phyloP scores from a whole-genome alignment of 1,140 invertebrate genomes.

The Aethina tumida region DNA sequence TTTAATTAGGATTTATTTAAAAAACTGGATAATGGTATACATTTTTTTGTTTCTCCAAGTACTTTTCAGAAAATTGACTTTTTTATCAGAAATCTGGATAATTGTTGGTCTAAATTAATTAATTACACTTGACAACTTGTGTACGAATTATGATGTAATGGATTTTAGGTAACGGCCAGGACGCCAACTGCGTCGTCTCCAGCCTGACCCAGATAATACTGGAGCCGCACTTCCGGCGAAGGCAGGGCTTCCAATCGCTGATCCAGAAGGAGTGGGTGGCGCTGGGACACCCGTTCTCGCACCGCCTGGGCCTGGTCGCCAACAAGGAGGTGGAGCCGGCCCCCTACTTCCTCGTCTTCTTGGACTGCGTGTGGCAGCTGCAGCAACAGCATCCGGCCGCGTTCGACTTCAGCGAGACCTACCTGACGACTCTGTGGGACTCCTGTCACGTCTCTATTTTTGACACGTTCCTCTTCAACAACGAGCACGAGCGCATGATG shows the following conservation, averaged over 20 bases:
- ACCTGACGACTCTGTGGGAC: conserved; percentile 87
- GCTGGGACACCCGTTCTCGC: conserved; percentile 77
- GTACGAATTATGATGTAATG: too few relatives aligned
- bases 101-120: too few relatives aligned
- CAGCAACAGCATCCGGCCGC: conserved; percentile 74
- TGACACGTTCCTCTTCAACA: conserved; percentile 88
- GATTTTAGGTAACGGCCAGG: conserved; percentile 69
- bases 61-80: too few relatives aligned
- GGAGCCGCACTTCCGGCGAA: conserved; percentile 74
- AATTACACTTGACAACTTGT: too few relatives aligned
- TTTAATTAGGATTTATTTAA: too few relatives aligned
- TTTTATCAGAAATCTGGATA: too few relatives aligned
- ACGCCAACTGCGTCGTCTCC: conserved; percentile 80
- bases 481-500: conserved; percentile 54
- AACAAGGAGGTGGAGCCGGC: conserved; percentile 45
- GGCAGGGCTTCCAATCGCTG: conserved; percentile 82
- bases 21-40: too few relatives aligned
- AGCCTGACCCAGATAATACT: conserved; percentile 78
- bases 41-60: too few relatives aligned
- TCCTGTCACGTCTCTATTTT: conserved; percentile 75
- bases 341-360: conserved; percentile 80
- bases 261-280: conserved; percentile 93
- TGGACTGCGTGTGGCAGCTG: conserved; percentile 92
- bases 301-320: conserved; percentile 54
- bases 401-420: conserved; percentile 90